These are phyloP conservation scores for Listronotus bonariensis DNA, from an alignment of 1,140 invertebrate species.

Conservation along the genomic window DNA sequence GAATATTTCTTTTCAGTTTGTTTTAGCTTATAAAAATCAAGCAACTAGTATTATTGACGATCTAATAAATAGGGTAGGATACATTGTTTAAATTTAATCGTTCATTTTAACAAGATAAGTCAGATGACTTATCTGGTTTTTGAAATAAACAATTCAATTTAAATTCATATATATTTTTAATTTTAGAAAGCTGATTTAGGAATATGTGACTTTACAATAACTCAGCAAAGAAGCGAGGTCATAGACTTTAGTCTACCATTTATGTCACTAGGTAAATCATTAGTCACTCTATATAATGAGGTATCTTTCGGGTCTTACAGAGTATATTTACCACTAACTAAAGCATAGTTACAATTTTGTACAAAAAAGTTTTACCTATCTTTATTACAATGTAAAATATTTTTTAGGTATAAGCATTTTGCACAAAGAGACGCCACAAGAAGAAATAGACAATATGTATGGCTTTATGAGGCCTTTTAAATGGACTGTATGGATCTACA, in stretches of 20 bases:
- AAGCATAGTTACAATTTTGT: no score
- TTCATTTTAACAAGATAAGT: no score
- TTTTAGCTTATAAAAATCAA: conserved; percentile 65
- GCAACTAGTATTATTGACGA: conserved; percentile 84
- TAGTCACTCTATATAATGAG: neutral
- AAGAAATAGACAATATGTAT: conserved; percentile 76
- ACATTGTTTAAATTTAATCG: neutral
- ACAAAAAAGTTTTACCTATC: no score
- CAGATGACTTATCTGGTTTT: no score
- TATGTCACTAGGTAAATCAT: conserved; percentile 74
- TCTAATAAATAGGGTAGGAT: conserved; percentile 74
- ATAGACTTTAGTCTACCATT: conserved; percentile 92
- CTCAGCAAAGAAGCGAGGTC: conserved; percentile 76
- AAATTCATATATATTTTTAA: no score
- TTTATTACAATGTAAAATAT: no score
- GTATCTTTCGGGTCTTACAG: no score
- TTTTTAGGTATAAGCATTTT: conserved; percentile 76
- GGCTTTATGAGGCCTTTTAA: conserved; percentile 88
- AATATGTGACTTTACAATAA: conserved; percentile 91
- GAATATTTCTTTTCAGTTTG: conserved; percentile 78
- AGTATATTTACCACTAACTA: no score
- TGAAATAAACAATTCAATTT: no score
- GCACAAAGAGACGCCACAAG: conserved; percentile 71
- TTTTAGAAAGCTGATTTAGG: conserved; percentile 84
- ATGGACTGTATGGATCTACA: conserved; percentile 90